A percentile compares a stretch with the other conserved stretches of the same genome.
These are phyloP conservation scores for Tenthredo scrophulariae DNA, from an alignment of 2,888 invertebrate genomes.

Conservation along the genomic window DNA sequence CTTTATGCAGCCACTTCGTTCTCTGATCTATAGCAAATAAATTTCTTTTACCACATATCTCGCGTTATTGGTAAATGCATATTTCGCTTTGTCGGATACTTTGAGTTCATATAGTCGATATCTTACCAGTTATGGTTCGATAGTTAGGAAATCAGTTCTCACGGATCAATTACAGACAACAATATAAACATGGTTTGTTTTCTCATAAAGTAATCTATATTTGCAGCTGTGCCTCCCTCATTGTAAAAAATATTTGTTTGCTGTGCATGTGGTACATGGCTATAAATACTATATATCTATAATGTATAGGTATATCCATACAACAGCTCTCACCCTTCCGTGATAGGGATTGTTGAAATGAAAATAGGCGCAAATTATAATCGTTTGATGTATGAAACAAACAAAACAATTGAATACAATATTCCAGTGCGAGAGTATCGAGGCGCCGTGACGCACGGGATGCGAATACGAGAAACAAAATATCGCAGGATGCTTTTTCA, in stretches of 20 bases:
- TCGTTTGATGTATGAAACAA: neutral
- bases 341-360: neutral
- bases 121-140: neutral
- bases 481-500: neutral
- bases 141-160: neutral
- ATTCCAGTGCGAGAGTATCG: neutral
- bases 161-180: slow-evolving; percentile 10
- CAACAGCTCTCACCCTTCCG: neutral
- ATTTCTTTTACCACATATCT: neutral
- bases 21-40: neutral
- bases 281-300: too few species aligned
- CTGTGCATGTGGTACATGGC: too few species aligned
- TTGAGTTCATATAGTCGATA: neutral
- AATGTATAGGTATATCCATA: neutral
- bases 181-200: neutral
- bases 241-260: neutral
- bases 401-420: slow-evolving; percentile 20
- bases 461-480: slow-evolving; percentile 31
- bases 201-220: neutral
- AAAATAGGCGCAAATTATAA: neutral
- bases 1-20: neutral
- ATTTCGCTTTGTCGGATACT: neutral
- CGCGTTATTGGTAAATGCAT: neutral
- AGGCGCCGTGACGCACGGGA: slow-evolving; percentile 16
- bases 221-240: neutral